Percentiles rank a stretch among this genome's conserved stretches.
Evolutionary conservation across 53 echinoderm and acorn worm genomes (phyloP).

Genomic region (Echinometra lucunter): DNA sequence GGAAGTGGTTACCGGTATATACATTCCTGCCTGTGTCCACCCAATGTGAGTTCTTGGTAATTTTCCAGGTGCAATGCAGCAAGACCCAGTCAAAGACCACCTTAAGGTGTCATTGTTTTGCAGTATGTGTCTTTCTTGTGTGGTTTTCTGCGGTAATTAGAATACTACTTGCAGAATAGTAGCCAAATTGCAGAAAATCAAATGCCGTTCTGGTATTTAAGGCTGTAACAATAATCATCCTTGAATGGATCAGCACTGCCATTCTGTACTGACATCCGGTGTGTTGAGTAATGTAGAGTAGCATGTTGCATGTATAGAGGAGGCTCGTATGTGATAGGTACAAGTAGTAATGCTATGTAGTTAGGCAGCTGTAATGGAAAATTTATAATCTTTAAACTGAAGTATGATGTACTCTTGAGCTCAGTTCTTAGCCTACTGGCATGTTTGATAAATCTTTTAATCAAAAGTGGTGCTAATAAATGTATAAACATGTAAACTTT

Average conservation of each 20-base stretch:
- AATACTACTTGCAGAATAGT: neutral
- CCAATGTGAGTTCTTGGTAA: too few species aligned
- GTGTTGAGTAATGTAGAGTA: neutral
- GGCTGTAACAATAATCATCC: neutral
- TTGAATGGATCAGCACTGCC: neutral
- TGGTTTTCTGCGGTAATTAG: neutral
- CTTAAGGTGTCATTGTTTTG: too few species aligned
- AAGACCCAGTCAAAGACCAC: too few species aligned
- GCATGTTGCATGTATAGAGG: neutral
- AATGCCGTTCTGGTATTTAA: neutral
- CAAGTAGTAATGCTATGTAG: neutral
- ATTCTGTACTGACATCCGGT: neutral
- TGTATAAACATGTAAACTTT: neutral
- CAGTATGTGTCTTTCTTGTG: too few species aligned
- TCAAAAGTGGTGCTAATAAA: neutral
- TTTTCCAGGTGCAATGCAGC: too few species aligned
- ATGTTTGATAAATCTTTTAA: neutral
- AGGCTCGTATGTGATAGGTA: neutral
- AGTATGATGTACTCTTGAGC: neutral
- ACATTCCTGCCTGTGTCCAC: neutral
- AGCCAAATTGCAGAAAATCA: neutral
- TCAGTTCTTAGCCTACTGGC: neutral
- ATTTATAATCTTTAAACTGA: too few species aligned
- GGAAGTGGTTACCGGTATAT: neutral
- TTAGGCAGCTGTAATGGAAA: too few species aligned